phyloP scores from a whole-genome alignment of 2,113 vertebrate species.

The Polypterus bichir region DNA sequence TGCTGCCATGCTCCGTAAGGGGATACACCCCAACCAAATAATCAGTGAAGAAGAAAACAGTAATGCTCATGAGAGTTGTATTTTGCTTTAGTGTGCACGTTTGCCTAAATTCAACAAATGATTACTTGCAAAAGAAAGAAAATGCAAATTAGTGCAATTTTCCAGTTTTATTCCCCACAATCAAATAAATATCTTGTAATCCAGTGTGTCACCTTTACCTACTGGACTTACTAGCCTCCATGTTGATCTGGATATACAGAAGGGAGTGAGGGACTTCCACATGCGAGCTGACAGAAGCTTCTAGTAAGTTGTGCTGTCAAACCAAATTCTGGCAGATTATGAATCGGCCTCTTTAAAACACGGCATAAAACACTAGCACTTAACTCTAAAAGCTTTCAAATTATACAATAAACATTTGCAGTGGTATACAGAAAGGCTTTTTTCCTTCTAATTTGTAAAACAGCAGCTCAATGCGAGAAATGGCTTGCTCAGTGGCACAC shows the following conservation, averaged over 20 bases:
- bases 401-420: constrained; percentile 1
- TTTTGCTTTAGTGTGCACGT: neutral
- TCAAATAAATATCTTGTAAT: neutral
- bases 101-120: neutral
- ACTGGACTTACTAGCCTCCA: neutral
- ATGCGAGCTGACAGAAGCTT: neutral
- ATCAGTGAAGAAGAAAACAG: neutral
- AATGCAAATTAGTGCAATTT: neutral
- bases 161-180: neutral
- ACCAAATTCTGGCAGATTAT: neutral
- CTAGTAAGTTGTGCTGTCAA: neutral
- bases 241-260: neutral
- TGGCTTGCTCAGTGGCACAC: constrained; percentile 43
- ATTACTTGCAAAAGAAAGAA: neutral
- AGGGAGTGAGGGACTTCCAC: neutral
- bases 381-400: neutral
- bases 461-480: constrained; percentile 68
- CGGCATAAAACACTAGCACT: neutral
- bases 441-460: constrained; percentile 14
- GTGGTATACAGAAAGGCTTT: neutral
- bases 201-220: neutral
- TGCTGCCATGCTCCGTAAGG: too few species aligned
- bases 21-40: too few species aligned
- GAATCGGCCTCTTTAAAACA: neutral
- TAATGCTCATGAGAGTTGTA: neutral